A percentile compares a stretch with the other conserved stretches of the same genome.
Evolutionary conservation across 1,140 invertebrate genomes (phyloP).

Genomic region (Spodoptera litura): DNA sequence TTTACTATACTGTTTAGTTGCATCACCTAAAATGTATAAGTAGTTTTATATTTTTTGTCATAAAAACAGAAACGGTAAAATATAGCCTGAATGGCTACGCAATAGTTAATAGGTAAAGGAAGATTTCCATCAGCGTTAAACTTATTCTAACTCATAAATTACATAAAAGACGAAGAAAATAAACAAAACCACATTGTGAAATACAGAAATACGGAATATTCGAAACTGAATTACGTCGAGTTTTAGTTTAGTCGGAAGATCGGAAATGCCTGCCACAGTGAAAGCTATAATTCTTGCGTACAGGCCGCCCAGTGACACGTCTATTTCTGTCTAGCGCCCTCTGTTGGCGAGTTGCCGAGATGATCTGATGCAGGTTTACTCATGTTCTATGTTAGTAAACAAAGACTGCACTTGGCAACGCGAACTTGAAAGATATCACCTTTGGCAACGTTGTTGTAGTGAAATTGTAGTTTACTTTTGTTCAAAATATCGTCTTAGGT

Average conservation of each 20-base stretch:
- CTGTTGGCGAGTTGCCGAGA: constrained; percentile 82
- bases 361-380: constrained; percentile 71
- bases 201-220: neutral
- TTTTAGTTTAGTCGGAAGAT: constrained; percentile 63
- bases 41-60: too few species aligned
- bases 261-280: constrained; percentile 75
- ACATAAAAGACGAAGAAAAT: neutral
- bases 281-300: constrained; percentile 64
- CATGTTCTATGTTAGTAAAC: constrained; percentile 82
- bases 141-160: neutral
- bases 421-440: constrained; percentile 36
- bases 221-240: constrained; percentile 1
- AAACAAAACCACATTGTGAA: neutral
- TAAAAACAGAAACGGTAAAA: too few species aligned
- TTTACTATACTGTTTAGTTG: too few species aligned
- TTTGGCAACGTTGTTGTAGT: constrained; percentile 21
- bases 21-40: too few species aligned
- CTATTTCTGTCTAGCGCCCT: constrained; percentile 80
- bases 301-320: constrained; percentile 66
- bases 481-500: neutral
- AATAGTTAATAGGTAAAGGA: too few species aligned
- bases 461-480: constrained; percentile 6
- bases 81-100: too few species aligned
- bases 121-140: too few species aligned
- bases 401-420: constrained; percentile 64